phyloP scores from a whole-genome alignment of 2,888 invertebrate species.

The Chalcosyrphus nemorum region DNA sequence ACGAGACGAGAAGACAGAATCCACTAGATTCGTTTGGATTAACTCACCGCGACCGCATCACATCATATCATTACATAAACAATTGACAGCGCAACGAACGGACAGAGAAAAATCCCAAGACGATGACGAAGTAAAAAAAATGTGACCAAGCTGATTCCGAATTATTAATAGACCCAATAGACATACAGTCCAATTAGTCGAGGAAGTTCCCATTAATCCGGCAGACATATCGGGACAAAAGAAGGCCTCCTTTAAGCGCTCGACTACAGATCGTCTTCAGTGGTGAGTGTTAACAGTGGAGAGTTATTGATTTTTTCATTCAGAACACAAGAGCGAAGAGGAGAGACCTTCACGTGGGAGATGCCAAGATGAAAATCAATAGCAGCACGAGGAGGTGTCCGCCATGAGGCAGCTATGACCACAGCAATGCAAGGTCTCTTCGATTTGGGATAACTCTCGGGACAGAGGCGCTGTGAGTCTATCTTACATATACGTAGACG shows the following conservation, averaged over 20 bases:
- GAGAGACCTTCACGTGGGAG: too few relatives aligned
- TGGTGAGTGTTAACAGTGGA: constrained; percentile 55
- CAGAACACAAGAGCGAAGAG: constrained; percentile 18
- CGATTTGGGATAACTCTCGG: constrained; percentile 69
- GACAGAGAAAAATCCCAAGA: constrained; percentile 55
- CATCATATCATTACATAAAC: constrained; percentile 74
- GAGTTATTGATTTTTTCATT: constrained; percentile 67
- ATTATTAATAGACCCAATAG: constrained; percentile 54
- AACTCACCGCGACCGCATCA: constrained; percentile 51
- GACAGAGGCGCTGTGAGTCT: constrained; percentile 37
- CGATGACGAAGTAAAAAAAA: constrained; percentile 64
- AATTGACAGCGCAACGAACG: constrained; percentile 51
- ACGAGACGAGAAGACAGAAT: constrained; percentile 29
- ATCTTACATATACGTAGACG: neutral
- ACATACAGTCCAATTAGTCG: neutral
- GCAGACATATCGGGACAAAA: neutral
- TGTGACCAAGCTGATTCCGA: constrained; percentile 34
- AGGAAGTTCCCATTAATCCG: constrained; percentile 33
- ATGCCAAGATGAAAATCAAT: constrained; percentile 65
- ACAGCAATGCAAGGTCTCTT: constrained; percentile 59
- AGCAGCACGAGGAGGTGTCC: constrained; percentile 8
- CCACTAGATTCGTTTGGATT: constrained; percentile 19
- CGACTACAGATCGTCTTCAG: constrained; percentile 5
- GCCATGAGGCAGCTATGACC: constrained; percentile 28
- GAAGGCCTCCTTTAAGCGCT: constrained; percentile 34